phyloP scores from a whole-genome alignment of 2,797 vertebrate species.

The Chrysocyon brachyurus region DNA sequence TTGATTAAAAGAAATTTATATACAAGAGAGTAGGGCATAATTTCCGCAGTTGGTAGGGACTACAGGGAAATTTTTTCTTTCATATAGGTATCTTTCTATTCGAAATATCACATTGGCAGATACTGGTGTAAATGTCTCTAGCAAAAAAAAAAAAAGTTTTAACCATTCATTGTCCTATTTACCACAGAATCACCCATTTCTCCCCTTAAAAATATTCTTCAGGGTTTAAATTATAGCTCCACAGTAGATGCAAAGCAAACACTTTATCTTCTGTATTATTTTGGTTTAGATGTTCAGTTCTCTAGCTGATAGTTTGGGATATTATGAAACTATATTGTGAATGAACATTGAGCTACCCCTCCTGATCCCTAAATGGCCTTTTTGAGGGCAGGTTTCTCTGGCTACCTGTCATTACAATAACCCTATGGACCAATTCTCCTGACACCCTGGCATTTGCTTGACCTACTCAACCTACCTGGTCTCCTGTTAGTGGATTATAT shows the following conservation, averaged over 20 bases:
- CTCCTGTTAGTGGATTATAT: not conserved
- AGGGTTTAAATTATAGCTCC: slow-evolving; percentile 19
- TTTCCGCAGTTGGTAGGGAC: slow-evolving; percentile 4
- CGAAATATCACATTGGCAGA: slow-evolving; percentile 7
- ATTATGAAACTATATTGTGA: not conserved
- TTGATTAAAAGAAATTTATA: slow-evolving; percentile 64
- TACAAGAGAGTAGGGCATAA: not conserved
- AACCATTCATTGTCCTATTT: not conserved
- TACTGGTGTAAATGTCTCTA: not conserved
- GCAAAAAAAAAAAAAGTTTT: not conserved
- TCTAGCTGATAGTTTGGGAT: not conserved
- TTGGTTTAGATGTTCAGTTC: not conserved
- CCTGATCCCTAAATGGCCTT: not conserved
- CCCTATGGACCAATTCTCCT: not conserved
- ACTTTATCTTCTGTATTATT: slow-evolving; percentile 31
- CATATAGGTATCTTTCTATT: not conserved
- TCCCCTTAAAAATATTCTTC: not conserved
- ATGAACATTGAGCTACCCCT: not conserved
- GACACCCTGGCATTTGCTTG: not conserved
- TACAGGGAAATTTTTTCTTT: not conserved
- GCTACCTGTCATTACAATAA: not conserved
- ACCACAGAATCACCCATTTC: not conserved
- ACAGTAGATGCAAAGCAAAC: not conserved
- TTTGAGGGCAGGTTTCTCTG: not conserved
- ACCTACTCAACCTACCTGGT: not conserved